Evolutionary conservation across 2,888 invertebrate species (phyloP), one percentile per base, ranked within the genome.

Genomic region (Dastarcus helophoroides): DNA sequence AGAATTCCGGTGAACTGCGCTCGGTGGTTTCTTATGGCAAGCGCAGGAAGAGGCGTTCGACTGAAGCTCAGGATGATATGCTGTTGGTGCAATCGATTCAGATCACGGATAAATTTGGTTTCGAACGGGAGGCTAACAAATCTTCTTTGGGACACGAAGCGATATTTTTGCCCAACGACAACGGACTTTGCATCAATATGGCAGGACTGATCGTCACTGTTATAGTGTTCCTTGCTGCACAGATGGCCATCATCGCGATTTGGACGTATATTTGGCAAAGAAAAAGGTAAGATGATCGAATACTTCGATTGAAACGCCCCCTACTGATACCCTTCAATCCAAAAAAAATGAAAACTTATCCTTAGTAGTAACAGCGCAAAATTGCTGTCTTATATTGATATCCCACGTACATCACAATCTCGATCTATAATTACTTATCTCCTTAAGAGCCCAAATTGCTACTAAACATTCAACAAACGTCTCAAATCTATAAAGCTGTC

Each of bases 81-180:
- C 73, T 90, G 11, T 70, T 90, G 37, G 88, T 89, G 15, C 86
- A 89, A 58, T 82, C 86, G 35, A 89, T 91, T 53, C 86, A 86
- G 62, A 90, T 90, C 55, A 86, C 85, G 17, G 90, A 91, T 65
- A 86, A 88, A 60, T 90, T 89, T 60, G 85, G 84, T 21, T 86
- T 85, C 62, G 80, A 83, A 50, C 71, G 71, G 38, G 71, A 75
- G 31, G 70, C 67, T 55, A 71, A 71, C 49, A 56, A 43, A 38
- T 31, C 37, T n/a, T 41, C 38, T 31, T 69, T 36, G 71, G 32
- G 43, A 7, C 76, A 74, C 51, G 81, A 83, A 59, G 76, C 79
- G 26, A 71, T 81, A 29, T 83, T 73, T 64, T 68, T 80, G 42
- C 70, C 76, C 41, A 74, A 70, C 56, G 59, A 68, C 48, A 58